Evolutionary conservation across 2,113 vertebrate genomes (phyloP).

Genomic region (Haemorhous mexicanus): DNA sequence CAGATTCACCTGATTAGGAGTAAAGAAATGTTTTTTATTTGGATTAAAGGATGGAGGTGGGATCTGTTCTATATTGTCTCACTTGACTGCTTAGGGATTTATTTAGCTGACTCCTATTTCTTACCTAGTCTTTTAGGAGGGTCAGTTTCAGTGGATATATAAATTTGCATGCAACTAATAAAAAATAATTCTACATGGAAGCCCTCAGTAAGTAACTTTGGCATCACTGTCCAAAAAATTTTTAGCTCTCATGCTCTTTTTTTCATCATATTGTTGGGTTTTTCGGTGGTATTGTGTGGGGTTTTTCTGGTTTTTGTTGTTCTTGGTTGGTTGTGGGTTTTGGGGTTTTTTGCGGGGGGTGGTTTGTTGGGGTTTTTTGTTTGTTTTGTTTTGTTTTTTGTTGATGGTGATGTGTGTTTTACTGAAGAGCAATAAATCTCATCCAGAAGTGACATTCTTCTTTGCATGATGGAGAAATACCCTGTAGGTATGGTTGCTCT

Average conservation of each 20-base stretch:
- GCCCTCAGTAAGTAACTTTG: neutral
- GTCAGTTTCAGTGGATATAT: neutral
- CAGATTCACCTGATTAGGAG: neutral
- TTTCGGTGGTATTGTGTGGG: neutral
- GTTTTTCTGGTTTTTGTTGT: accelerated
- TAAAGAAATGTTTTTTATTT: neutral
- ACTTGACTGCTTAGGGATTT: neutral
- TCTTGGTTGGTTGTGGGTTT: neutral
- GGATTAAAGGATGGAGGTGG: neutral
- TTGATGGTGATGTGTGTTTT: neutral
- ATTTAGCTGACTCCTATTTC: neutral
- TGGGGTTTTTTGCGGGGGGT: too few species aligned
- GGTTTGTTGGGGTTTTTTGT: neutral
- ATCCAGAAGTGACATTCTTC: neutral
- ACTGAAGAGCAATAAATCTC: neutral
- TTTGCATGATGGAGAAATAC: neutral
- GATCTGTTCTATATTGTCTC: neutral
- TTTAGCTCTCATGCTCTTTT: neutral
- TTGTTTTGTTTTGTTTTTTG: neutral
- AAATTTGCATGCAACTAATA: neutral
- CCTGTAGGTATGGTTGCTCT: neutral
- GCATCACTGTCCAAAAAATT: neutral
- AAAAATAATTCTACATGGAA: neutral
- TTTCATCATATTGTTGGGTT: accelerated
- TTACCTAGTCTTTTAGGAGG: neutral